Percentiles rank a stretch among this genome's conserved stretches.
Evolutionary conservation across 2,113 vertebrate genomes (phyloP).

Genomic region (Indri indri): DNA sequence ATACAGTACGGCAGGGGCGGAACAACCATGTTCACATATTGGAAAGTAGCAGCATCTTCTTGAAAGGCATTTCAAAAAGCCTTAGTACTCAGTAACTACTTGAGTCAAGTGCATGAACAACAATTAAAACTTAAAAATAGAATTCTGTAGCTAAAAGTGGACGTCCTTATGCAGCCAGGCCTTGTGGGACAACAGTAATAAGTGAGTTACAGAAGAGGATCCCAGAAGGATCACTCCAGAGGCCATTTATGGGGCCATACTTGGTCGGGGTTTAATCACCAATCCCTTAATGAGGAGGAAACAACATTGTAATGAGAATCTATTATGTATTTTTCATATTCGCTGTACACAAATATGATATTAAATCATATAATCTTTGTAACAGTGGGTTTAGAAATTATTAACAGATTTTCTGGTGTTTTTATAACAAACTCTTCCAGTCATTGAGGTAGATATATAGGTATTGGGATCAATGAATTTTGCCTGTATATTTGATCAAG

Average conservation of each 20-base stretch:
- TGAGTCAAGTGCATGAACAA: not conserved
- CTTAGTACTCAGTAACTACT: not conserved
- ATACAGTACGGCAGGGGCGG: not conserved
- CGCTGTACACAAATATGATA: not conserved
- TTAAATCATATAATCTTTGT: not conserved
- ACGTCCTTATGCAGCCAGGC: not conserved
- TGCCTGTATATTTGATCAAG: not conserved
- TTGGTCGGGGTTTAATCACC: not conserved
- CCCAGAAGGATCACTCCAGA: not conserved
- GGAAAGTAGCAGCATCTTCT: not conserved
- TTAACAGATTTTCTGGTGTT: not conserved
- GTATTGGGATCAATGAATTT: not conserved
- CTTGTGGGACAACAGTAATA: not conserved
- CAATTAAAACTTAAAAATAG: not conserved
- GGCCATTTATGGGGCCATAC: rapidly evolving
- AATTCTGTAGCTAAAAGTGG: not conserved
- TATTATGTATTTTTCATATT: not conserved
- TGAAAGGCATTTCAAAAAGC: not conserved
- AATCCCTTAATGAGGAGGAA: not conserved
- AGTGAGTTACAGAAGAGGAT: not conserved
- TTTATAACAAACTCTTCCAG: not conserved
- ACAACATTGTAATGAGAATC: not conserved
- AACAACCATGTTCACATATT: not conserved
- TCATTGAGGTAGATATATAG: not conserved
- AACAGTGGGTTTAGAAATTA: not conserved